Evolutionary conservation across 2,888 invertebrate species (phyloP).

Genomic region (Chrysolina americana): DNA sequence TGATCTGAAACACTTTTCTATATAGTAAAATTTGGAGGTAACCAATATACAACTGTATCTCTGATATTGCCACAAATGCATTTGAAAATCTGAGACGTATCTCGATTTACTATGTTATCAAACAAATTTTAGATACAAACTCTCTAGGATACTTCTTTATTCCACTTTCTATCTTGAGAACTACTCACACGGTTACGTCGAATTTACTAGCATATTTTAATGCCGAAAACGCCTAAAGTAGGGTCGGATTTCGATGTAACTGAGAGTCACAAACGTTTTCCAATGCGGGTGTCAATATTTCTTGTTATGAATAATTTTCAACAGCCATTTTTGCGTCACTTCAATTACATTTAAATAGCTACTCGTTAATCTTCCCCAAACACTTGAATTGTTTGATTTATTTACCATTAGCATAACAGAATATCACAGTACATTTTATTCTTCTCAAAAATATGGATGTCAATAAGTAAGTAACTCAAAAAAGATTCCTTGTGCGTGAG

Average conservation of each 20-base stretch:
- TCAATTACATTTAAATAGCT: too few relatives aligned
- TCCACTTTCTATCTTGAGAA: background rate
- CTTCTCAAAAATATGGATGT: too few relatives aligned
- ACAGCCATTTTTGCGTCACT: too few relatives aligned
- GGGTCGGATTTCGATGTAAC: background rate
- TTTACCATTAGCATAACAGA: too few relatives aligned
- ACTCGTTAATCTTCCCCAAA: too few relatives aligned
- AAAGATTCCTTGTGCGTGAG: too few relatives aligned
- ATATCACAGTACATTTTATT: too few relatives aligned
- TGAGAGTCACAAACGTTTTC: background rate
- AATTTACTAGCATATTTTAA: too few relatives aligned
- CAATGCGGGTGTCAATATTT: background rate
- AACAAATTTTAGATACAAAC: background rate
- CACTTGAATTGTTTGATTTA: too few relatives aligned
- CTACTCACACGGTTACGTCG: too few relatives aligned
- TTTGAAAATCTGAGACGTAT: background rate
- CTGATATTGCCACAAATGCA: background rate
- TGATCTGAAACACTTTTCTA: background rate
- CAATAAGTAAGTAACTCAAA: too few relatives aligned
- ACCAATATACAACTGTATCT: conserved; percentile 3
- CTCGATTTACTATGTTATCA: background rate
- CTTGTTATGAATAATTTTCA: too few relatives aligned
- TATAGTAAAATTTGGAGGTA: background rate
- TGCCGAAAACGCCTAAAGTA: background rate
- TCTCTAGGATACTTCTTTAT: conserved; percentile 2